A percentile compares a stretch with the other conserved stretches of the same genome.
These are phyloP conservation scores for Adrianichthys oophorus DNA, from an alignment of 2,797 vertebrate genomes.

Conservation along the genomic window DNA sequence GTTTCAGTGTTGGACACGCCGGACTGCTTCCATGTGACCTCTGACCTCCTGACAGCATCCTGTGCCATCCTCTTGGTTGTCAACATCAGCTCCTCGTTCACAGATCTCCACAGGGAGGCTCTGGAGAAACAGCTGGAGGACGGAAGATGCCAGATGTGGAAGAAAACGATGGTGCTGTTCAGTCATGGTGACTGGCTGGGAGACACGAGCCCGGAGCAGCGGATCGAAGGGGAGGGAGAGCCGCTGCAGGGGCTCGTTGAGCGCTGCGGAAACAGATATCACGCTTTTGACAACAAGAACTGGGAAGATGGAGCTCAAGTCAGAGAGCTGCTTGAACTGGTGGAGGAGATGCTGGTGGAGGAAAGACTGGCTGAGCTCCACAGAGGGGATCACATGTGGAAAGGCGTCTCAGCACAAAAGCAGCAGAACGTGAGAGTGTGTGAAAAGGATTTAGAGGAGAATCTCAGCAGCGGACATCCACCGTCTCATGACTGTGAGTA, in stretches of 20 bases:
- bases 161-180: constrained; percentile 62
- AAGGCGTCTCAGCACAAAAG: constrained; percentile 3
- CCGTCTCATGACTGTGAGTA: constrained; percentile 44
- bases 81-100: constrained; percentile 73
- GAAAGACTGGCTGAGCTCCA: constrained; percentile 26
- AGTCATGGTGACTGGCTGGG: constrained; percentile 72
- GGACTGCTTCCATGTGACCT: constrained; percentile 32
- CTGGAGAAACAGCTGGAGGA: constrained; percentile 52
- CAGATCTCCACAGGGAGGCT: constrained; percentile 22
- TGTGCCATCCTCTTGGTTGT: constrained; percentile 69
- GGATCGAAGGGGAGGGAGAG: constrained; percentile 67
- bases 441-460: background rate
- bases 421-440: background rate
- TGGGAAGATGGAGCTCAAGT: constrained; percentile 52
- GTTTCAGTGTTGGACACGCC: constrained; percentile 66
- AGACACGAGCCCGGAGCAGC: constrained; percentile 56
- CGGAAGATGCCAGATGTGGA: constrained; percentile 45
- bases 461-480: constrained; percentile 6
- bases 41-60: constrained; percentile 35
- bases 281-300: constrained; percentile 67
- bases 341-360: constrained; percentile 59
- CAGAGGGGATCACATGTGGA: constrained; percentile 20
- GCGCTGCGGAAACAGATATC: constrained; percentile 71
- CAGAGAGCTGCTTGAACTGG: constrained; percentile 48
- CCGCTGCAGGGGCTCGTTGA: constrained; percentile 59